These are phyloP conservation scores for Hyposoter didymator DNA, from an alignment of 2,888 invertebrate species.

Conservation along the genomic window DNA sequence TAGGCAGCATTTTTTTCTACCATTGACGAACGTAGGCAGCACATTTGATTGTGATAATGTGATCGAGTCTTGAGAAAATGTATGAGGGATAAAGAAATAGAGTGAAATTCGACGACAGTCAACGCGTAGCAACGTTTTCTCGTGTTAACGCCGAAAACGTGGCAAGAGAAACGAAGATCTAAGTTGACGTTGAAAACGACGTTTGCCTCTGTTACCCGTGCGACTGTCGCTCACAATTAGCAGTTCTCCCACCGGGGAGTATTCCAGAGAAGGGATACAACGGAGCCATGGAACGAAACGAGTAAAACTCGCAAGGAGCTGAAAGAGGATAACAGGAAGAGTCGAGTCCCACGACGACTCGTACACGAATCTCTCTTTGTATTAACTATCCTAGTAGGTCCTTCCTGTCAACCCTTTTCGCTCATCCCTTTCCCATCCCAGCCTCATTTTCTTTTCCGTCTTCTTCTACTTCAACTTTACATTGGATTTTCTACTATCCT, in stretches of 20 bases:
- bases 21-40: neutral
- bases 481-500: constrained; percentile 23
- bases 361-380: constrained; percentile 81
- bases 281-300: constrained; percentile 71
- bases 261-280: constrained; percentile 31
- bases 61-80: constrained; percentile 20
- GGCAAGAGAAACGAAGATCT: constrained; percentile 70
- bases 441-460: constrained; percentile 48
- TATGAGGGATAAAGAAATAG: constrained; percentile 32
- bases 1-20: constrained; percentile 19
- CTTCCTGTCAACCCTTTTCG: constrained; percentile 74
- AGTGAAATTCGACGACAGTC: constrained; percentile 64
- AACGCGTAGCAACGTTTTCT: constrained; percentile 55
- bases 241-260: constrained; percentile 75
- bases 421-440: constrained; percentile 68
- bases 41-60: constrained; percentile 5
- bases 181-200: constrained; percentile 79
- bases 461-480: constrained; percentile 54
- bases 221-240: constrained; percentile 83
- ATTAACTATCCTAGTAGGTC: constrained; percentile 79
- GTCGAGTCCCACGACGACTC: constrained; percentile 73
- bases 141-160: constrained; percentile 35
- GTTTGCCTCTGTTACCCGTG: constrained; percentile 79
- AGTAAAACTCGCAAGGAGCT: constrained; percentile 59
- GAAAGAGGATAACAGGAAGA: constrained; percentile 68